These are phyloP conservation scores for Cirrhinus molitorella DNA, from an alignment of 2,797 vertebrate genomes.

Conservation along the genomic window DNA sequence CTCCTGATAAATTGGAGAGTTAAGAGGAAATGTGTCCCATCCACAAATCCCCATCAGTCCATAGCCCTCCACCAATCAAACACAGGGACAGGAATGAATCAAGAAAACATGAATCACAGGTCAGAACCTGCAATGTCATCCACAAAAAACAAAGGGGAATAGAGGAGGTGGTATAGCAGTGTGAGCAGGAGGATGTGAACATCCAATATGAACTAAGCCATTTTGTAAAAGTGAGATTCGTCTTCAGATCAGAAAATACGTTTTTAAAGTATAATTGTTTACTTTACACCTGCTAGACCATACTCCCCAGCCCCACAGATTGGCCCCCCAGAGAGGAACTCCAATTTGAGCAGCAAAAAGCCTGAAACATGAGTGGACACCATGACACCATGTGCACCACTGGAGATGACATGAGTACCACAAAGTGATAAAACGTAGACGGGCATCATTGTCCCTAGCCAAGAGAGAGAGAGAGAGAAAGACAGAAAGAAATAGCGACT, in stretches of 20 bases:
- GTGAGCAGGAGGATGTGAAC: constrained; percentile 13
- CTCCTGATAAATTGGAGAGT: constrained; percentile 55
- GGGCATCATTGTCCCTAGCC: constrained; percentile 69
- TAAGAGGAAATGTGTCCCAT: constrained; percentile 55
- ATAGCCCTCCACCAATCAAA: constrained; percentile 49
- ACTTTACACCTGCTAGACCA: constrained; percentile 69
- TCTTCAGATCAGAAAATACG: neutral
- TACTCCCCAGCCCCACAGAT: constrained; percentile 75
- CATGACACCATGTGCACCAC: constrained; percentile 71
- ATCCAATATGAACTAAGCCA: constrained; percentile 5
- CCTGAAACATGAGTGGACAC: constrained; percentile 82
- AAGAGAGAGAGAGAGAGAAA: constrained; percentile 60
- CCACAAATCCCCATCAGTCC: constrained; percentile 50
- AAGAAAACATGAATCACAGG: constrained; percentile 63
- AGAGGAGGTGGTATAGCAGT: constrained; percentile 68
- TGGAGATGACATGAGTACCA: constrained; percentile 65
- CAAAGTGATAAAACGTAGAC: constrained; percentile 64
- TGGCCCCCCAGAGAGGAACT: constrained; percentile 76
- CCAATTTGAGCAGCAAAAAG: constrained; percentile 72
- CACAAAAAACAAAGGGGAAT: constrained; percentile 73
- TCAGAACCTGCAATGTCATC: constrained; percentile 71
- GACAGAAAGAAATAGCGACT: constrained; percentile 54
- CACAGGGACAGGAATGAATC: constrained; percentile 54
- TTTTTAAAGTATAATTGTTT: neutral
- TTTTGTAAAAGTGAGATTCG: constrained; percentile 9